Percentiles rank a stretch among this genome's conserved stretches.
phyloP scores from a whole-genome alignment of 2,888 invertebrate species.

The Leptopterna dolabrata region DNA sequence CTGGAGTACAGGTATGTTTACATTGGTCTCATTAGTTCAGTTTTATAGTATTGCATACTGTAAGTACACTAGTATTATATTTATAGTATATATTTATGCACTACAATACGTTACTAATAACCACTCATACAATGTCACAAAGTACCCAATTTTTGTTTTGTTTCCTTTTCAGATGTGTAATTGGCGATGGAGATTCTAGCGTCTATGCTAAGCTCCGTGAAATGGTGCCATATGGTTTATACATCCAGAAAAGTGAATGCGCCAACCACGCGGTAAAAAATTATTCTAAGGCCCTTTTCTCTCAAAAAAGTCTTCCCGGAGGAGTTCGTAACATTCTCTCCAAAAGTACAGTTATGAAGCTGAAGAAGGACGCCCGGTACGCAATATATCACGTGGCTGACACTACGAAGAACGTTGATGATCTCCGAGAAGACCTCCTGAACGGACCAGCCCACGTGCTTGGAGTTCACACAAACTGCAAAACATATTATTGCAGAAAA shows the following conservation, averaged over 20 bases:
- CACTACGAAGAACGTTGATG: neutral
- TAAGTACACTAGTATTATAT: no score
- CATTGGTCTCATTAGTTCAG: no score
- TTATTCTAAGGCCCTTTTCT: slow-evolving; percentile 3
- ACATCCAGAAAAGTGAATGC: slow-evolving; percentile 19
- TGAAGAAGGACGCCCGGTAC: slow-evolving; percentile 11
- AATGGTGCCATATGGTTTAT: neutral
- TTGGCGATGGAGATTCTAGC: slow-evolving; percentile 66
- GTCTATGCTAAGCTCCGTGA: slow-evolving; percentile 63
- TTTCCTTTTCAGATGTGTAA: no score
- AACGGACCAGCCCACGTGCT: slow-evolving; percentile 43
- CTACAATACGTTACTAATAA: no score
- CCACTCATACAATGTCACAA: no score
- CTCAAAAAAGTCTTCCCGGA: neutral
- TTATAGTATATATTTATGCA: no score
- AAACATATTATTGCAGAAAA: slow-evolving; percentile 43
- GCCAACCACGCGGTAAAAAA: slow-evolving; percentile 32
- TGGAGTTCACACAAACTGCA: slow-evolving; percentile 47
- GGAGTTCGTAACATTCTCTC: neutral
- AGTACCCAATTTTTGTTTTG: no score
- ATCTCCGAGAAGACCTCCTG: slow-evolving; percentile 35
- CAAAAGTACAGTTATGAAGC: neutral
- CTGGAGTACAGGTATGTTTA: neutral
- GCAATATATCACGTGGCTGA: slow-evolving; percentile 17
- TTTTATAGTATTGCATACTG: no score